These are phyloP conservation scores for Tineola bisselliella DNA, from an alignment of 2,888 invertebrate species.

Conservation along the genomic window DNA sequence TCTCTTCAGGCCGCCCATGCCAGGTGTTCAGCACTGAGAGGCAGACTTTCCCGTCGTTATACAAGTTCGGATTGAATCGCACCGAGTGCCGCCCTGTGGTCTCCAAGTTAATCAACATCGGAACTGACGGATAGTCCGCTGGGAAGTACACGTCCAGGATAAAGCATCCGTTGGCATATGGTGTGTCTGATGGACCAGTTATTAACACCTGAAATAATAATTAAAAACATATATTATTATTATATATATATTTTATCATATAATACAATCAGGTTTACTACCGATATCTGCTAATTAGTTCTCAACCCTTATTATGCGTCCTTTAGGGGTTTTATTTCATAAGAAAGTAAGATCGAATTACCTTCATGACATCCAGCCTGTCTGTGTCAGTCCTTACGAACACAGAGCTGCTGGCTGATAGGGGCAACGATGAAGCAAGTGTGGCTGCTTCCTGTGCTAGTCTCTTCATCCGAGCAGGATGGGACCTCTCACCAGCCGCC, in stretches of 20 bases:
- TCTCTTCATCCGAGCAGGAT: conserved; percentile 88
- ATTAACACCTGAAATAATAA: conserved; percentile 75
- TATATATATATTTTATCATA: no score
- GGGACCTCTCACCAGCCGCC: conserved; percentile 85
- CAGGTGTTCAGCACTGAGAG: conserved; percentile 95
- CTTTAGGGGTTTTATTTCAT: no score
- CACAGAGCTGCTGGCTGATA: conserved; percentile 92
- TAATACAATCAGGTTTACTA: no score
- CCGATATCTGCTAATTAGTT: no score
- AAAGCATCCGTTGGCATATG: conserved; percentile 92
- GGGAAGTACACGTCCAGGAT: conserved; percentile 92
- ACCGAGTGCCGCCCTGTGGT: conserved; percentile 90
- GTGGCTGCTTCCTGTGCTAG: conserved; percentile 96
- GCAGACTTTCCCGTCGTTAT: conserved; percentile 93
- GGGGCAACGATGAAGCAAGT: conserved; percentile 88
- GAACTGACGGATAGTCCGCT: conserved; percentile 83
- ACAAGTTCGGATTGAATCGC: conserved; percentile 92
- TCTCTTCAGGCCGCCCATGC: conserved; percentile 96
- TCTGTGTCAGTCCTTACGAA: conserved; percentile 96
- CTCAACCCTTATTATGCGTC: no score
- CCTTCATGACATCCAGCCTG: conserved; percentile 95
- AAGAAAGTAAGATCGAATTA: no score
- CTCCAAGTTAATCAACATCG: conserved; percentile 91
- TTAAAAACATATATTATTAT: no score
- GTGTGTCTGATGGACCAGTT: conserved; percentile 91